Evolutionary conservation across 2,113 vertebrate species (phyloP), one percentile per base, ranked within the genome.

Genomic region (Fulmarus glacialis): DNA sequence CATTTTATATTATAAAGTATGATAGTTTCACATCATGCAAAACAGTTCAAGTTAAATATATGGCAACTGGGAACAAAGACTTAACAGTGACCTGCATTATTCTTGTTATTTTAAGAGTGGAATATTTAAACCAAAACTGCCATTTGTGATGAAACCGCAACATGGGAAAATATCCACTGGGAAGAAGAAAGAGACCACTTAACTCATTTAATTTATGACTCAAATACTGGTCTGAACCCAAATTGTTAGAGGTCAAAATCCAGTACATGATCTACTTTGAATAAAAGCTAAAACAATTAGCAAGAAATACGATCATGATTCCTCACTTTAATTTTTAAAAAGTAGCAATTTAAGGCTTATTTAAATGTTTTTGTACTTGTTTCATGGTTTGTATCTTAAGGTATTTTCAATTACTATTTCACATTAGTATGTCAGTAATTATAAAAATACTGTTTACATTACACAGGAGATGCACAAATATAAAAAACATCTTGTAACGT

Each of bases 261-360:
- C 74, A 93, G 78, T 53, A 88, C 87, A 93, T 88, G 62, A 94
- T 77, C 68, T 87, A 97, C 77, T 93, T 85, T 92, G 66, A 96
- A 93, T 91, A 91, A 94, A 94, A 94, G 60, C 78, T 89, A 83
- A 72, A 96, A 94, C 66, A 95, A 96, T 97, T 96, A 95, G 90
- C 84, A 88, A 62, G 84, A 94, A 97, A 96, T 67, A 88, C 32
- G 87, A 97, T 90, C 91, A 79, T n/a, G 66, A 85, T 80, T 93
- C 90, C 36, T 89, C 87, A 85, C 68, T 75, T 72, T 27, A 62
- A 42, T 87, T 93, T 90, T 75, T 62, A 23, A 86, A 82, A 94
- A 85, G 90, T 80, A 85, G 82, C 90, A 90, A 95, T 94, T 96
- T 94, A 93, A 90, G 62, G 82, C 84, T 93, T 79, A 97, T 92